These are phyloP conservation scores for Cyrtodaria siliqua DNA, from an alignment of 2,888 invertebrate species.

Conservation along the genomic window DNA sequence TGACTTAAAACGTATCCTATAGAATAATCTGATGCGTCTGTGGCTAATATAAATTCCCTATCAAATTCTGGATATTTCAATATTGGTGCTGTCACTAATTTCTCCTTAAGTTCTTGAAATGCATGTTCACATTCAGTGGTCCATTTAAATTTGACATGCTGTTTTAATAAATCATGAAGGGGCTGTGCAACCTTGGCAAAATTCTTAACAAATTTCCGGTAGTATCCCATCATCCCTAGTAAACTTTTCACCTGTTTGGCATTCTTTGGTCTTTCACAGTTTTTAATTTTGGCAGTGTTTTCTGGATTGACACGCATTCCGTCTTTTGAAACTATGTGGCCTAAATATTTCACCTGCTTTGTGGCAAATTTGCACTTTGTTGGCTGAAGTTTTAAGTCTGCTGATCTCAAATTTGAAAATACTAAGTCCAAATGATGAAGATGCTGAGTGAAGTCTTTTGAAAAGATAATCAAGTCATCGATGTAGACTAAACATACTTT, in stretches of 20 bases:
- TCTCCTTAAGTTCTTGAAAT: constrained; percentile 40
- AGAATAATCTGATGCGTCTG: constrained; percentile 41
- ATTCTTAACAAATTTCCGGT: constrained; percentile 51
- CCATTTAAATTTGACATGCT: constrained; percentile 56
- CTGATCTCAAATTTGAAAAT: constrained; percentile 50
- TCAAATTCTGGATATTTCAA: constrained; percentile 46
- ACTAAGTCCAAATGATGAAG: constrained; percentile 49
- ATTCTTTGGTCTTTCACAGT: constrained; percentile 20
- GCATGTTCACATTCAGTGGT: constrained; percentile 35
- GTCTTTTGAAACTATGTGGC: constrained; percentile 59
- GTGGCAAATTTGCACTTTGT: constrained; percentile 58
- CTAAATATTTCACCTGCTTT: constrained; percentile 52
- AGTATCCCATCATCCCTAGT: constrained; percentile 46
- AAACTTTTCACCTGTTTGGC: constrained; percentile 28
- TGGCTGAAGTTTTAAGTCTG: constrained; percentile 59
- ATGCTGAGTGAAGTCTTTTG: constrained; percentile 48
- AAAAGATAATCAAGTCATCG: constrained; percentile 63
- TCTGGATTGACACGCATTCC: constrained; percentile 55
- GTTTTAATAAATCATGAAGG: constrained; percentile 45
- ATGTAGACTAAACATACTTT: constrained; percentile 61
- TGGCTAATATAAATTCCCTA: constrained; percentile 37
- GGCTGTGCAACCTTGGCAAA: constrained; percentile 57
- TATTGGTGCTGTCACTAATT: constrained; percentile 35
- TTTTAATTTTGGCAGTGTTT: constrained; percentile 52
- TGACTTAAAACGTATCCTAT: constrained; percentile 55